A percentile compares a stretch with the other conserved stretches of the same genome.
Conservation (phyloP, 2,888 invertebrate genomes). For the Cryptops parisi region DNA sequence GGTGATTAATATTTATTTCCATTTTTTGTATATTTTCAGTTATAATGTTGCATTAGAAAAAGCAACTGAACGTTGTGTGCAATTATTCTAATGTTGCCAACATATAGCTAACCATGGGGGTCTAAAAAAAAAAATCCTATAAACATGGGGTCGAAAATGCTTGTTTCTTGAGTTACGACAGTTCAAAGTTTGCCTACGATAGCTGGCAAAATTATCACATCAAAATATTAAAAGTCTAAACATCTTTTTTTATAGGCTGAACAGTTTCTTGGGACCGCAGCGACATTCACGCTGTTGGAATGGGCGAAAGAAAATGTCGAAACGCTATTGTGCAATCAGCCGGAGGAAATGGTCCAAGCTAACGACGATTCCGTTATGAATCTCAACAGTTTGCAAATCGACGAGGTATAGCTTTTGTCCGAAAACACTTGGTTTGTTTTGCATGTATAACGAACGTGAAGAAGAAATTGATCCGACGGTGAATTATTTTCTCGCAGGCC, state of each 20-base stretch:
- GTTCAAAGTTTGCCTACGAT: too few species aligned
- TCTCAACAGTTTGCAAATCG: not conserved
- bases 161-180: too few species aligned
- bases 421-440: too few species aligned
- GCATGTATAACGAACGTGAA: too few species aligned
- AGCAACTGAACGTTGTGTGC: not conserved
- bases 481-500: not conserved
- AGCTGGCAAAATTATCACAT: too few species aligned
- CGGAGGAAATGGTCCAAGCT: conserved; percentile 36
- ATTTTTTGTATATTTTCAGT: too few species aligned
- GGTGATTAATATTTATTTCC: too few species aligned
- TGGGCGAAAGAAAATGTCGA: conserved; percentile 67
- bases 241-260: conserved; percentile 48
- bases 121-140: too few species aligned
- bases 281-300: conserved; percentile 90
- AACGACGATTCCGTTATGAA: conserved; percentile 29
- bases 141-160: too few species aligned
- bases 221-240: too few species aligned
- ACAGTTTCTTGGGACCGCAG: conserved; percentile 73
- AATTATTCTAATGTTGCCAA: too few species aligned
- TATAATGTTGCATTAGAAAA: not conserved
- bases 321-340: conserved; percentile 54
- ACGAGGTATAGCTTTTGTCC: not conserved
- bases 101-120: too few species aligned
- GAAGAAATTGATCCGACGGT: not conserved